phyloP scores from a whole-genome alignment of 2,113 vertebrate species.

The Cisticola juncidis region DNA sequence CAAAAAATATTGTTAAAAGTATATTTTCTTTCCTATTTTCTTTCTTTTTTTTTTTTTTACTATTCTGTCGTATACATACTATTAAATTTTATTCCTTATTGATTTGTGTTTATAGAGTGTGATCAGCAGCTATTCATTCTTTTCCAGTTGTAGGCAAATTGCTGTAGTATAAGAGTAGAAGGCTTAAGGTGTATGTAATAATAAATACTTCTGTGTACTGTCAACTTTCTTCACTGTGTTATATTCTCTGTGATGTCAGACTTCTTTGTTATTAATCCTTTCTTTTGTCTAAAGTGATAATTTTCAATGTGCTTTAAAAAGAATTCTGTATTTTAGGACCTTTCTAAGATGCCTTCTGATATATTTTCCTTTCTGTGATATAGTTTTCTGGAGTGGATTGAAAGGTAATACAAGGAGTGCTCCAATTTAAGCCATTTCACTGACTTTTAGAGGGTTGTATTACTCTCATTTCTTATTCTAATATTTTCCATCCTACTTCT shows the following conservation, averaged over 20 bases:
- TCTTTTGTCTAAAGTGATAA: not conserved
- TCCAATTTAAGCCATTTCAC: not conserved
- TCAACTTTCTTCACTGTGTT: not conserved
- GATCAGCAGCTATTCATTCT: not conserved
- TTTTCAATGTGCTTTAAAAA: not conserved
- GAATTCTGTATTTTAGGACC: not conserved
- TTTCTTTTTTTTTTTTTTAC: not conserved
- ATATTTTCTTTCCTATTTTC: not conserved
- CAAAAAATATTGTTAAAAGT: not conserved
- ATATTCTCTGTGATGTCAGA: not conserved
- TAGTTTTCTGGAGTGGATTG: not conserved
- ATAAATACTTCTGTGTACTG: not conserved
- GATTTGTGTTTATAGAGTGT: not conserved
- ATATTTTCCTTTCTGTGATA: not conserved
- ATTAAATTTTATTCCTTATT: not conserved
- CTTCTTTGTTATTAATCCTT: not conserved
- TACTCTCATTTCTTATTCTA: not conserved
- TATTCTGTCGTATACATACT: not conserved
- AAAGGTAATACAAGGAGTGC: not conserved
- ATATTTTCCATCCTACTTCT: not conserved
- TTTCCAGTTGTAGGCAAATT: not conserved
- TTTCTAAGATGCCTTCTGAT: not conserved
- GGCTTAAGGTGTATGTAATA: not conserved
- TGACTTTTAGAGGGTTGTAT: not conserved
- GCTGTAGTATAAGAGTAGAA: not conserved